Base-by-base conservation (phyloP, 2,797 vertebrate genomes). In the Spondyliosoma cantharus region DNA sequence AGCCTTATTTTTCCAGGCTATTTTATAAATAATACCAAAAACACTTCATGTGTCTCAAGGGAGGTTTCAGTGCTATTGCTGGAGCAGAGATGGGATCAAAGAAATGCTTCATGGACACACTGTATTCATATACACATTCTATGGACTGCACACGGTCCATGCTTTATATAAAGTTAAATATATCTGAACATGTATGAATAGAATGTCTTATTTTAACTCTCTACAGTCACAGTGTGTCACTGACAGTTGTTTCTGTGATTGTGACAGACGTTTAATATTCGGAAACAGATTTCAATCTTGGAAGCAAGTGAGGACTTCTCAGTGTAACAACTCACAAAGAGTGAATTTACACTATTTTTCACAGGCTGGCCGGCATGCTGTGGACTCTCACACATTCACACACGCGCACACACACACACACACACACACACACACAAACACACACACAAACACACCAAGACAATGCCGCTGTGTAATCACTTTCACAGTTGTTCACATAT, bases 21-120 rank as follows among this genome's bases (percentile, higher is more conserved):
- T 57, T 84, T 81, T 76, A 86, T 79, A 87, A 84, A 89, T 83
- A 89, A 78, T 49, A 76, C 54, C 49, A 82, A 73, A 68, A 83
- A 50, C 4, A 46, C 32, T 78, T 78, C n/a, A 43, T 69, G 63
- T 85, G 70, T 88, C 86, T 80, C 81, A 22, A 0, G 81, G 72
- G 87, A 90, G 16, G 48, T 16, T 69, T 83, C 71, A 75, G 58
- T 71, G 68, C 73, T 84, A 68, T 72, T 81, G 73, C 62, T 81
- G 81, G 77, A 76, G 60, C 75, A 16, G 45, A 77, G 70, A 57
- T 5, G 43, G 16, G 50, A 75, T 80, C 73, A 78, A 56, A 80
- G 61, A 77, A 54, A 80, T 58, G 52, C 69, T 76, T 32, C 49
- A 74, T 60, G 67, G 59, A 69, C 70, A 61, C 12, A 49, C 69